A percentile compares a stretch with the other conserved stretches of the same genome.
Conservation (phyloP, 2,113 vertebrate genomes). For the Malurus melanocephalus region DNA sequence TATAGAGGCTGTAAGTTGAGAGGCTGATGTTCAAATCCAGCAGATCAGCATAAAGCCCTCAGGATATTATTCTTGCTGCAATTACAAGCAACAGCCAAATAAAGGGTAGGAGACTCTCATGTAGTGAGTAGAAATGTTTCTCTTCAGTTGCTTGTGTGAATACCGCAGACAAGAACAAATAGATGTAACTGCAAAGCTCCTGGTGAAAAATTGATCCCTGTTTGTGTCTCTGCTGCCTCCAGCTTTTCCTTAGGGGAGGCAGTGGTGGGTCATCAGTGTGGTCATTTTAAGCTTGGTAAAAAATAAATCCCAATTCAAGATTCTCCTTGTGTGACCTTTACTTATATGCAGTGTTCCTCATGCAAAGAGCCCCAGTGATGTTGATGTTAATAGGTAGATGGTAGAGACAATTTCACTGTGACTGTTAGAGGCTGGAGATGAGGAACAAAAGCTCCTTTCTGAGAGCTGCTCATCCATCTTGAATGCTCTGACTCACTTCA, state of each 20-base stretch:
- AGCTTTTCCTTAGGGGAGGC: neutral
- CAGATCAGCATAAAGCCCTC: slow-evolving; percentile 38
- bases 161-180: neutral
- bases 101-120: neutral
- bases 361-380: slow-evolving; percentile 1
- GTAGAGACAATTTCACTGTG: neutral
- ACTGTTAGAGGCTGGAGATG: neutral
- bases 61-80: slow-evolving; percentile 28
- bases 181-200: neutral
- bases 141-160: neutral
- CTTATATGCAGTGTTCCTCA: neutral
- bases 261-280: neutral
- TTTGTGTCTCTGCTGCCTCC: neutral
- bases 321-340: neutral
- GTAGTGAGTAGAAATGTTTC: neutral
- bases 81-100: slow-evolving; percentile 17
- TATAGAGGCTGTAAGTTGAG: neutral
- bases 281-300: neutral
- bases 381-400: slow-evolving; percentile 32
- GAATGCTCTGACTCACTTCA: slow-evolving; percentile 1
- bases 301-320: slow-evolving; percentile 1
- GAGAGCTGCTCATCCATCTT: neutral
- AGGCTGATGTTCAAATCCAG: slow-evolving; percentile 12
- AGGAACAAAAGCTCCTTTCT: slow-evolving; percentile 49
- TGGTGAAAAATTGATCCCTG: neutral